phyloP scores from a whole-genome alignment of 1,140 invertebrate genomes.

The Araneus ventricosus region DNA sequence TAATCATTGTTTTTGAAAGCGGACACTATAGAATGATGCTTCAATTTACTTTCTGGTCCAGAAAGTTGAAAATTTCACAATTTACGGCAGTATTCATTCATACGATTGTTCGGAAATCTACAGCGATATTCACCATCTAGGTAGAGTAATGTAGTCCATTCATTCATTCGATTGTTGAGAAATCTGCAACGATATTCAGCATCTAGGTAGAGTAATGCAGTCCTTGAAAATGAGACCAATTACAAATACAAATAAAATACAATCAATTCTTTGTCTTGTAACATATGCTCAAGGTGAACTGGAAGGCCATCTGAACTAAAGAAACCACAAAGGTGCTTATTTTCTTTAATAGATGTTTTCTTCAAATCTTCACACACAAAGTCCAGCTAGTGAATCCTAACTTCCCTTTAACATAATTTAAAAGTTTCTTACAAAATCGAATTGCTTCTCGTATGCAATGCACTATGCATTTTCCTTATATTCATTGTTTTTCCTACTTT shows the following conservation, averaged over 20 bases:
- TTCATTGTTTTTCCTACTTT: background rate
- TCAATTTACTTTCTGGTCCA: no score
- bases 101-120: no score
- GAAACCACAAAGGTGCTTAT: background rate
- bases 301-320: background rate
- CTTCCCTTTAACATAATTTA: slow-evolving; percentile 6
- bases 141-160: no score
- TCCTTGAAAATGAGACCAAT: background rate
- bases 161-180: background rate
- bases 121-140: no score
- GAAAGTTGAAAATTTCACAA: no score
- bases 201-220: background rate
- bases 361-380: background rate
- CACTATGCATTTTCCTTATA: background rate
- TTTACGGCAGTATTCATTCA: no score
- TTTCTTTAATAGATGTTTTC: background rate
- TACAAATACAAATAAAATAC: slow-evolving; percentile 5
- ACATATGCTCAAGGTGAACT: background rate
- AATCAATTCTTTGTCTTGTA: background rate
- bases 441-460: background rate
- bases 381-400: background rate
- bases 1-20: no score
- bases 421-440: background rate
- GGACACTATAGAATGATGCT: no score
- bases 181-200: background rate